Evolutionary conservation across 2,113 vertebrate species (phyloP).

Genomic region (Dasyprocta punctata): DNA sequence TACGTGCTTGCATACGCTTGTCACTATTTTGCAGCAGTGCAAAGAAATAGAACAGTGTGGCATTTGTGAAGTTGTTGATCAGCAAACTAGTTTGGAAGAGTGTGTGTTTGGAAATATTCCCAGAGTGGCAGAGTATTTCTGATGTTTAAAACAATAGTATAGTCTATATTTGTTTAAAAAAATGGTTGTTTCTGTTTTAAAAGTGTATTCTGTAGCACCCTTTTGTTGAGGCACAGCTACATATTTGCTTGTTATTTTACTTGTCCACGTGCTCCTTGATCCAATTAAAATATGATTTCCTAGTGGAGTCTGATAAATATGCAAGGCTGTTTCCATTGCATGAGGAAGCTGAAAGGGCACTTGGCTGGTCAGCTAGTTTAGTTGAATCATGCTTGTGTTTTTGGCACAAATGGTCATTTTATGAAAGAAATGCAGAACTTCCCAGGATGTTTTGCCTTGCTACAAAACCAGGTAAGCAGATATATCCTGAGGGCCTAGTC

Average conservation of each 20-base stretch:
- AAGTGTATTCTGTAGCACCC: background rate
- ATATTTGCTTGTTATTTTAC: background rate
- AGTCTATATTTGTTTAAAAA: background rate
- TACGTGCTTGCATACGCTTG: background rate
- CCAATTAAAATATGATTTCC: conserved; percentile 29
- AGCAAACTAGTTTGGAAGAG: background rate
- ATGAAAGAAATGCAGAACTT: conserved; percentile 49
- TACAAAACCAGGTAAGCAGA: conserved; percentile 12
- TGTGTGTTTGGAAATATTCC: background rate
- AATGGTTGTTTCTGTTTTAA: background rate
- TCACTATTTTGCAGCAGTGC: background rate
- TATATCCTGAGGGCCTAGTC: background rate
- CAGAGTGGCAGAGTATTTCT: background rate
- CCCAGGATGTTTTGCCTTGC: conserved; percentile 2
- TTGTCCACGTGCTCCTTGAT: background rate
- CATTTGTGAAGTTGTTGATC: background rate
- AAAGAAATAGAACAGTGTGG: background rate
- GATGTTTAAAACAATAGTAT: background rate
- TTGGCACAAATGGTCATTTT: conserved; percentile 22
- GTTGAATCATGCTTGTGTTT: conserved; percentile 6
- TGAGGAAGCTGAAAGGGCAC: background rate
- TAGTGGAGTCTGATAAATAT: background rate
- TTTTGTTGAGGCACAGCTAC: background rate
- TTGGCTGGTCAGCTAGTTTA: background rate
- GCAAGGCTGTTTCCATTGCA: background rate